Percentiles rank a stretch among this genome's conserved stretches.
Evolutionary conservation across 2,888 invertebrate species (phyloP).

Genomic region (Geophilus truncorum): DNA sequence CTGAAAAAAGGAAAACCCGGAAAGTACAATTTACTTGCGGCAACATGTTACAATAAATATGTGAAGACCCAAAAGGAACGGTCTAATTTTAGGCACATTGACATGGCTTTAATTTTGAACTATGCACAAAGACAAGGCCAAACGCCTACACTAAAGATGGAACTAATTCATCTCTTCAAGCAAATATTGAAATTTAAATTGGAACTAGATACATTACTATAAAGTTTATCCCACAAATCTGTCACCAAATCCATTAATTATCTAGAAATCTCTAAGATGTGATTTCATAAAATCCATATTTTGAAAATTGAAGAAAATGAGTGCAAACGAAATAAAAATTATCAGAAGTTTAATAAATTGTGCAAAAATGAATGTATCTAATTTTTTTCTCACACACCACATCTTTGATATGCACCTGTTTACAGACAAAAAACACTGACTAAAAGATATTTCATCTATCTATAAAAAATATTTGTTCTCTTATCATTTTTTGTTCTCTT

Average conservation of each 20-base stretch:
- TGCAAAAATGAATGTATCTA: not conserved
- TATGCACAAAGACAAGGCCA: slow-evolving; percentile 25
- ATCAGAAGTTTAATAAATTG: not conserved
- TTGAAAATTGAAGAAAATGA: not conserved
- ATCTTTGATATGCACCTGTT: slow-evolving; percentile 22
- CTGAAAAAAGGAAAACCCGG: not conserved
- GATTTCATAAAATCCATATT: slow-evolving; percentile 13
- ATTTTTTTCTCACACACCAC: slow-evolving; percentile 17
- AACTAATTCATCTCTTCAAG: slow-evolving; percentile 6
- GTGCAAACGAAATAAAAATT: not conserved
- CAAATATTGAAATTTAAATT: slow-evolving; percentile 20
- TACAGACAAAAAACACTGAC: slow-evolving; percentile 23
- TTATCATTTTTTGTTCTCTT: not conserved
- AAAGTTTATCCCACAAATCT: slow-evolving; percentile 11
- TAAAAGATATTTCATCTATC: slow-evolving; percentile 23
- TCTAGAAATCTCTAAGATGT: not conserved
- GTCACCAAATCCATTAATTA: slow-evolving; percentile 7
- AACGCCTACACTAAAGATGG: slow-evolving; percentile 10
- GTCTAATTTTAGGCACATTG: slow-evolving; percentile 27
- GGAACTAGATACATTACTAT: slow-evolving; percentile 7
- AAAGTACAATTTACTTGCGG: not conserved
- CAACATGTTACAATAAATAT: slow-evolving; percentile 24
- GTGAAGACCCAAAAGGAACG: slow-evolving; percentile 14
- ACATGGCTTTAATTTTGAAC: slow-evolving; percentile 24
- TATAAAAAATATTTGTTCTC: slow-evolving; percentile 16